Evolutionary conservation across 2,888 invertebrate genomes (phyloP), one percentile per base, ranked within the genome.

Genomic region (Diachrysia chrysitis): DNA sequence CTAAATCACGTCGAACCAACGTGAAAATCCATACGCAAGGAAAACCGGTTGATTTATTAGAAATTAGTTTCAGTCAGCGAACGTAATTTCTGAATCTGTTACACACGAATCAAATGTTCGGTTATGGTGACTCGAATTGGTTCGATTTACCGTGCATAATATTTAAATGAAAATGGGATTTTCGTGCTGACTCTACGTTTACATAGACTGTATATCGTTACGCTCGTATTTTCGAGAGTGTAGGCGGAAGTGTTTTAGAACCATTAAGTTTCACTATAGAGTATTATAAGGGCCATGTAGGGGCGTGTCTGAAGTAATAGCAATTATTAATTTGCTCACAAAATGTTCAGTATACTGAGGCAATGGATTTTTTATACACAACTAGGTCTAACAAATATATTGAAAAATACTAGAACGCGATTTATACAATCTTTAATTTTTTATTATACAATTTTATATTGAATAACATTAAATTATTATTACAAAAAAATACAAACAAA

Each of bases 21-120:
- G 82, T 70, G 84, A 81, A 87, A 87, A 87, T 83, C 85, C 83
- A 87, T 85, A 83, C 83, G 81, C 81, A 83, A 82, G 82, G 83
- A 85, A 83, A 81, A 83, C 83, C 69, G 63, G 69, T 74, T 85
- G 87, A 87, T 87, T 87, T 87, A 86, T 85, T 81, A 76, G 82
- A 81, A 83, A 87, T 87, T 87, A 87, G 82, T 85, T 87, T 79
- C 83, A 86, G 81, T 80, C 79, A 81, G 78, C 79, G 79, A 83
- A 80, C 73, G 78, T 82, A 78, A 82, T 79, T 77, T 79, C 78
- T 75, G 78, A 82, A 84, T 84, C 83, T 83, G 82, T 82, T 84
- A 76, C 71, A 66, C 66, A 63, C 69, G 76, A 76, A 81, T 81
- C 78, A 75, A 72, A 77, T 76, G 62, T 72, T 66, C 66, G 70